Evolutionary conservation across 2,113 vertebrate species (phyloP).

Genomic region (Cryptomyrus ogoouensis): DNA sequence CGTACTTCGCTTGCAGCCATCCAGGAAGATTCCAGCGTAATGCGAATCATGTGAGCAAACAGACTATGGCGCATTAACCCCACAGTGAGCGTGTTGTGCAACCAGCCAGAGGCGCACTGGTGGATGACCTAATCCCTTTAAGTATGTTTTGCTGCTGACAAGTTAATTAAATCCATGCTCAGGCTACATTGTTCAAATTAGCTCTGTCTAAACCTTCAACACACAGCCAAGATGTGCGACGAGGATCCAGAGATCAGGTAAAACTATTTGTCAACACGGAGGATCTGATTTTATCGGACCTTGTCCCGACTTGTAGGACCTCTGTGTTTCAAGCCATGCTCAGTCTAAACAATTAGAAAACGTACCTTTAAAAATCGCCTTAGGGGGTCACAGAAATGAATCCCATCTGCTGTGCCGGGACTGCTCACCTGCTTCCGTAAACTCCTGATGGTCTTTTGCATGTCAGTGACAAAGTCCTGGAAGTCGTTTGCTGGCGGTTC

Average conservation of each 20-base stretch:
- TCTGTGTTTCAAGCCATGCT: not conserved
- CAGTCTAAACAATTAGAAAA: not conserved
- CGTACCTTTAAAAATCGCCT: not conserved
- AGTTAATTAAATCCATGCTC: constrained; percentile 34
- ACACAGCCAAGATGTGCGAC: not conserved
- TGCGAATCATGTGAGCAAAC: not conserved
- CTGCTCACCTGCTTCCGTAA: constrained; percentile 82
- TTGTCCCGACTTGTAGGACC: not conserved
- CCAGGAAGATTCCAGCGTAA: not conserved
- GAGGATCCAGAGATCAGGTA: not conserved
- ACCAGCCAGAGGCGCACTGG: constrained; percentile 7
- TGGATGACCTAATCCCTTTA: constrained; percentile 3
- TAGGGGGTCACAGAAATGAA: not conserved
- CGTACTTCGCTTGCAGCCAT: not conserved
- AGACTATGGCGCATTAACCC: not conserved
- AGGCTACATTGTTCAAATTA: constrained; percentile 2
- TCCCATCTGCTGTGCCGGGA: not conserved
- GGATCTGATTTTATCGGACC: not conserved
- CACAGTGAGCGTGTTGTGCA: not conserved
- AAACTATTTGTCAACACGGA: not conserved
- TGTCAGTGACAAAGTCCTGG: constrained; percentile 85
- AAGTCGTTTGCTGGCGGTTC: constrained; percentile 68
- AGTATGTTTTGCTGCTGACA: constrained; percentile 20
- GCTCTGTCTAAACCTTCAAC: constrained; percentile 11
- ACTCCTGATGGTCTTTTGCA: constrained; percentile 89